Evolutionary conservation across 2,888 invertebrate genomes (phyloP), one percentile per base, ranked within the genome.

Genomic region (Lepidochrysops patricia): DNA sequence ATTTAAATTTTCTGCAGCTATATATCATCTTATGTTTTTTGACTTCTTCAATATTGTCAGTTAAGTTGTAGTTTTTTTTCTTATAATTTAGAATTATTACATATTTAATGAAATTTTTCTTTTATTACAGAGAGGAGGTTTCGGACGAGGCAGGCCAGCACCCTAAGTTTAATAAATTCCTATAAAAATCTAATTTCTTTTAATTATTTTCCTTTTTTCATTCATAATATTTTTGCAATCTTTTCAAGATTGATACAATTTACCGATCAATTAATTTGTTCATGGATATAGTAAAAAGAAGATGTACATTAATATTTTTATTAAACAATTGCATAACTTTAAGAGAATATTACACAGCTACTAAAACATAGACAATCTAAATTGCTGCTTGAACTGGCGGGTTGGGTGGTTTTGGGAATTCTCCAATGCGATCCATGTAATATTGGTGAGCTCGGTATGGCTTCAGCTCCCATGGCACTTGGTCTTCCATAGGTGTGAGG

Each of bases 381-480:
- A 56, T 37, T 5, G 56, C 9, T 58, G 60, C 49, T 77, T 75
- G 43, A 5, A 86, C 71, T 34, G 64, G 62, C 59, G 92, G 93
- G 5, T 94, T 93, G 15, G 92, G 91, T 2, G 95, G 92, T 56
- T 85, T 88, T 34, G 93, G 91, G 76, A 94, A 94, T 76, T 97
- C 96, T 64, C 95, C 95, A 25, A 95, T 71, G 70, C 93, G 91
- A 60, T 93, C 93, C 67, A 93, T 92, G 76, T 96, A 95, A 81
- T 95, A 94, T 63, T 90, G 88, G 67, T 92, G 91, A 23, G 91
- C 91, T 54, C 93, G 91, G 81, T 80, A 94, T 1, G 93, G 94
- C 72, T 91, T 92, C 67, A 97, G 77, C 75, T 96, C 95, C 94
- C 95, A 97, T 0, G 94, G 93, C n/a, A 93, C 93, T 77, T 94